Evolutionary conservation across 1,140 invertebrate genomes (phyloP).

Genomic region (Gryllus bimaculatus): DNA sequence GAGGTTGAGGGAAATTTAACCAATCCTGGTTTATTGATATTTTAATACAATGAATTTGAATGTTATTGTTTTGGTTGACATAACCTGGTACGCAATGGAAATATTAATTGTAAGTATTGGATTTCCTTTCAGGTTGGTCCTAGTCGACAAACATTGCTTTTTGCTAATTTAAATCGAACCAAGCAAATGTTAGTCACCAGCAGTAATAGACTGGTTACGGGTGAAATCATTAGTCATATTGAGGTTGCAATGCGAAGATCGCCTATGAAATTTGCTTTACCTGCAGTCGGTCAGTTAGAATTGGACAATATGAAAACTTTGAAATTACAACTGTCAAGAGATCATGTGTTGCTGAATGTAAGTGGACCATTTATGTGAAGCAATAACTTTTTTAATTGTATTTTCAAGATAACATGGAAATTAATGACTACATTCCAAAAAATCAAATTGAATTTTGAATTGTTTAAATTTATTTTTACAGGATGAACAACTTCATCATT

Average conservation of each 20-base stretch:
- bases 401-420: background rate
- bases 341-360: background rate
- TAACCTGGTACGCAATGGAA: background rate
- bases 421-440: no score
- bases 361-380: background rate
- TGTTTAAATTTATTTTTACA: slow-evolving; percentile 27
- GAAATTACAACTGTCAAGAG: slow-evolving; percentile 28
- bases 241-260: slow-evolving; percentile 52
- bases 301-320: slow-evolving; percentile 48
- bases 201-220: slow-evolving; percentile 51
- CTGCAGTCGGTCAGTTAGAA: slow-evolving; percentile 49
- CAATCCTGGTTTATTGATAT: no score
- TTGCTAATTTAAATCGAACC: slow-evolving; percentile 55
- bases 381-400: background rate
- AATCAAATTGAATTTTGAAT: no score
- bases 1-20: no score
- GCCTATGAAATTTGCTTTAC: slow-evolving; percentile 42
- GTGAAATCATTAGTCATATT: slow-evolving; percentile 49
- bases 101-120: background rate
- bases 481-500: slow-evolving; percentile 58
- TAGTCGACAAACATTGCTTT: slow-evolving; percentile 56
- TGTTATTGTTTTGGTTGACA: no score
- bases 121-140: slow-evolving; percentile 45
- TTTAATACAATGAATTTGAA: no score
- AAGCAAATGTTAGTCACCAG: slow-evolving; percentile 60